Evolutionary conservation across 2,113 vertebrate species (phyloP), one percentile per base, ranked within the genome.

Genomic region (Carollia perspicillata): DNA sequence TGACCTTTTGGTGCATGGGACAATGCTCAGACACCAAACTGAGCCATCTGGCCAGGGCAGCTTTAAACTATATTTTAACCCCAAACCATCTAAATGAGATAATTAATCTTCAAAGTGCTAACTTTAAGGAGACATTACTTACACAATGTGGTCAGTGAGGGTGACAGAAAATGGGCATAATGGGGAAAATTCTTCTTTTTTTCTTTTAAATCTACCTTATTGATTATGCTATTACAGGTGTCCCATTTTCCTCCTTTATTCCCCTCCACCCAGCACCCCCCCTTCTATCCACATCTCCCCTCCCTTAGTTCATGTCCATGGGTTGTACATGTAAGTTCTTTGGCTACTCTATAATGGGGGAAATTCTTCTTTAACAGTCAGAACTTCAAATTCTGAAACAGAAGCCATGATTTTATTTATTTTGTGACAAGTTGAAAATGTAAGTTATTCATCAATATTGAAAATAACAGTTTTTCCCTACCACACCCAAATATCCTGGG

Each of bases 311-410:
- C 22, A 58, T 58, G 55, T 58, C 22, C 22, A 58, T 9, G 22
- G 8, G 55, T 23, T 58, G 22, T 23, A 23, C 55, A 58, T 9
- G 9, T 23, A 58, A 58, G 55, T 58, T 58, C 22, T 55, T 55
- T 23, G 55, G 55, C 55, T 58, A 23, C 55, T 58, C 55, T 23
- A 12, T 16, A 37, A 44, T 10, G 6, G 26, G 14, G 6, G 9
- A 58, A 44, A 40, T 28, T 60, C 44, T 65, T 84, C 66, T 68
- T 75, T 42, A 83, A 49, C 14, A 65, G 40, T 17, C 30, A 65
- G 30, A 92, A 84, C 42, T 87, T 84, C 79, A 63, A 94, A 68
- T 94, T 90, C 75, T 40, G 42, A 95, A 95, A 65, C 30, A 75
- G 17, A 94, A 75, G 17, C 40, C 26, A 65, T 51, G 33, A 65